phyloP scores from a whole-genome alignment of 2,113 vertebrate species.

The Nannobrachium achirus region DNA sequence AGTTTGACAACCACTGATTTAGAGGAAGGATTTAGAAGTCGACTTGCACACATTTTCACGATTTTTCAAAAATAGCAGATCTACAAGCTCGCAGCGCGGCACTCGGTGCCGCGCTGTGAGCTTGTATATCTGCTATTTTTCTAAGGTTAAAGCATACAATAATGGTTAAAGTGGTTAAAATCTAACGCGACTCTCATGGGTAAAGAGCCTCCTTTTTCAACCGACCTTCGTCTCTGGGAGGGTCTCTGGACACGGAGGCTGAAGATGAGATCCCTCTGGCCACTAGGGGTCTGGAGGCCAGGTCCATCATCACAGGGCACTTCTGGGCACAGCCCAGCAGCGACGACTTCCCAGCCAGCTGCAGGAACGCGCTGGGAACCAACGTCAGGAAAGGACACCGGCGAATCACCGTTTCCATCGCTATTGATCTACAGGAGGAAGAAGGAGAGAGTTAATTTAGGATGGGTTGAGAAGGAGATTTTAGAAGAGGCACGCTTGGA shows the following conservation, averaged over 20 bases:
- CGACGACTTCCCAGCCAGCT: constrained; percentile 84
- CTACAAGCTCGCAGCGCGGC: too few relatives aligned
- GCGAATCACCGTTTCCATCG: constrained; percentile 86
- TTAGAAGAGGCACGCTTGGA: not conserved
- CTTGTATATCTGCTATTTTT: too few relatives aligned
- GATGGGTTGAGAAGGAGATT: not conserved
- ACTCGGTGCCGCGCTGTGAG: too few relatives aligned
- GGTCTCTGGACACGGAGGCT: constrained; percentile 69
- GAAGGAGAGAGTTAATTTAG: not conserved
- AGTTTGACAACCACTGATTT: too few relatives aligned
- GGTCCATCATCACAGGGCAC: constrained; percentile 91
- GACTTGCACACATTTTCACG: too few relatives aligned
- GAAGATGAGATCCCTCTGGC: constrained; percentile 80
- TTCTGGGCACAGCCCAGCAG: constrained; percentile 85
- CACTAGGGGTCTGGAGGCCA: constrained; percentile 73
- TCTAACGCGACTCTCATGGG: too few relatives aligned
- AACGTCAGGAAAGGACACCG: constrained; percentile 89
- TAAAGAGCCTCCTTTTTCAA: not conserved
- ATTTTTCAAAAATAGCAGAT: too few relatives aligned
- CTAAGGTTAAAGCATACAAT: too few relatives aligned
- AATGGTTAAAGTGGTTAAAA: too few relatives aligned
- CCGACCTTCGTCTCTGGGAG: constrained; percentile 77
- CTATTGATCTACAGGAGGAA: constrained; percentile 14
- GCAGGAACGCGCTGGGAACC: constrained; percentile 85
- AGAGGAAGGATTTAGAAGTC: too few relatives aligned